Evolutionary conservation across 2,797 vertebrate genomes (phyloP).

Genomic region (Pangasius larnaudii): DNA sequence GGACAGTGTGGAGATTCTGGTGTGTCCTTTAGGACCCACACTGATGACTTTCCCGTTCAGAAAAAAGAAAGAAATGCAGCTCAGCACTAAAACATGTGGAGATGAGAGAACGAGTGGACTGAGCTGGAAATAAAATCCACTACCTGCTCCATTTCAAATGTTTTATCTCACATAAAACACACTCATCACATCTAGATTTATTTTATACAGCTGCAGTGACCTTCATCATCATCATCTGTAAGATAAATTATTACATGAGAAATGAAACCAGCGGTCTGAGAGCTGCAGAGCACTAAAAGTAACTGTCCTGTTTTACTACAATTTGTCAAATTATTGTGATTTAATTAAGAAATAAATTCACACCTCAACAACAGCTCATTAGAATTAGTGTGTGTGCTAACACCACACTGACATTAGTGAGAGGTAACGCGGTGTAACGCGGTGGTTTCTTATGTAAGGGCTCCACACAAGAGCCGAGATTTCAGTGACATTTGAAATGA

Average conservation of each 20-base stretch:
- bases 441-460: neutral
- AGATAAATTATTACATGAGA: neutral
- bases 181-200: neutral
- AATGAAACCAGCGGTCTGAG: neutral
- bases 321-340: neutral
- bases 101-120: neutral
- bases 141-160: neutral
- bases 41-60: neutral
- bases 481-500: neutral
- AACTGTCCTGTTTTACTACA: neutral
- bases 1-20: slow-evolving; percentile 3
- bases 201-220: neutral
- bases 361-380: neutral
- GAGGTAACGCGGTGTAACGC: neutral
- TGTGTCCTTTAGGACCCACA: neutral
- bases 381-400: neutral
- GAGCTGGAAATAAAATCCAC: slow-evolving; percentile 17
- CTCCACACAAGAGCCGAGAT: neutral
- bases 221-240: slow-evolving; percentile 3
- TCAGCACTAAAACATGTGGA: slow-evolving; percentile 22
- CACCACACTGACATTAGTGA: neutral
- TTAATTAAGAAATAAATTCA: slow-evolving; percentile 1
- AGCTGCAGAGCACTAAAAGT: neutral
- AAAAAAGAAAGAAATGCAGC: neutral
- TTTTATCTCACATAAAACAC: neutral